Base-by-base conservation (phyloP, 2,113 vertebrate genomes). In the Ictidomys tridecemlineatus region DNA sequence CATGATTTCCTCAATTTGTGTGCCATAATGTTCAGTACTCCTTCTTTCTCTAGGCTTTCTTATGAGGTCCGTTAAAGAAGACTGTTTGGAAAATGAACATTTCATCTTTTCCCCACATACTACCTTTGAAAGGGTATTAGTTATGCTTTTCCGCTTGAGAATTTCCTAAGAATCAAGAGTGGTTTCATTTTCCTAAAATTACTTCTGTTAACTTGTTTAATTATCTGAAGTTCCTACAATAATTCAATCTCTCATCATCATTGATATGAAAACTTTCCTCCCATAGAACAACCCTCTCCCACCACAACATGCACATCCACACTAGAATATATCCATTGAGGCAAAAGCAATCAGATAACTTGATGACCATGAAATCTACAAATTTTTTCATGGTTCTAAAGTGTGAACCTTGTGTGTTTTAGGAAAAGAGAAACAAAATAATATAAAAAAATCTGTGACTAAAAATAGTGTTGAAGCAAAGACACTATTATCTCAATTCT, bases 1-100 rank as follows among this genome's bases (percentile, higher is more conserved):
- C 96, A 96, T 93, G n/a, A 89, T 95, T 98, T 51, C 63, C 22
- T 94, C 73, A 95, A 53, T 77, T 89, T 97, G 96, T 82, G 20
- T 97, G 95, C 76, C 85, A 94, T 58, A 93, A 94, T 97, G 92
- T 63, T 92, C 48, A 48, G 24, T 78, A 78, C 77, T 53, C n/a
- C 82, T 97, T 63, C n/a, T 86, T 97, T 85, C 53, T 95, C 51
- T 72, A 58, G 70, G 22, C 61, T 78, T 79, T 58, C 93, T 67
- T 92, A 77, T 77, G 85, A 96, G 39, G 91, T 67, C 82, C 78
- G 72, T 97, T 94, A 96, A 74, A 77, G 88, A 98, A 93, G 93
- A 96, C 95, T 96, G 91, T 95, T 97, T 92, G 84, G 89, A 96
- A 76, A 96, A 91, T 9, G 83, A 91, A 78, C 0, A 67, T 83